Conservation (phyloP, 2,113 vertebrate genomes). For the Mohoua ochrocephala region DNA sequence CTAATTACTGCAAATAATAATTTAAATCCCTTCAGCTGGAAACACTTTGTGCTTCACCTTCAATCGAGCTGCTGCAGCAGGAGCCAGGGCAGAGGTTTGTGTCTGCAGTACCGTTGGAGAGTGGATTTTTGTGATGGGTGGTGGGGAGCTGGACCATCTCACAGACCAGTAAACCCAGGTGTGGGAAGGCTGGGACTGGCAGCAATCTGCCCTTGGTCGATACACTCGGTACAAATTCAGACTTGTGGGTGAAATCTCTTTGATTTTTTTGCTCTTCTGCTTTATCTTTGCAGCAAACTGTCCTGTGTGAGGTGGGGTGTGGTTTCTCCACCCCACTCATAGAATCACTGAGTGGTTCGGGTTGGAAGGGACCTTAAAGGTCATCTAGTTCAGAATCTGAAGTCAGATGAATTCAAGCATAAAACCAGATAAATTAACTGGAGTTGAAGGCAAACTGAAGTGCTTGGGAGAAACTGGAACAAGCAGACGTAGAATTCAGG, state of each 20-base stretch:
- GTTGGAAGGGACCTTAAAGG: neutral
- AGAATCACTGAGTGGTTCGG: neutral
- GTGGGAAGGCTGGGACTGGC: neutral
- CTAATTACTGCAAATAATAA: constrained; percentile 12
- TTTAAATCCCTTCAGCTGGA: neutral
- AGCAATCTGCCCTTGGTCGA: neutral
- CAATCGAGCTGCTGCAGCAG: neutral
- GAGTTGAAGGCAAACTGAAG: neutral
- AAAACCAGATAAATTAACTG: neutral
- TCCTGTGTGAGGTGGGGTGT: neutral
- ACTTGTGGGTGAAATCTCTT: neutral
- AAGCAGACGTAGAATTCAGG: fast-evolving
- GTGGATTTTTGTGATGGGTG: neutral
- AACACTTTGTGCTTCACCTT: neutral
- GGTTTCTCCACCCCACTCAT: neutral
- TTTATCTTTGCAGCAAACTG: neutral
- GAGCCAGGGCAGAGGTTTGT: neutral
- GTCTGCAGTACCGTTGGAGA: fast-evolving
- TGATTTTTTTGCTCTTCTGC: neutral
- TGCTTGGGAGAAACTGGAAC: neutral
- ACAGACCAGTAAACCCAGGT: neutral
- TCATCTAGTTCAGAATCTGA: neutral
- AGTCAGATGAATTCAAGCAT: neutral
- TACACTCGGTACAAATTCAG: fast-evolving
- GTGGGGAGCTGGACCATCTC: neutral